Conservation (phyloP, 2,113 vertebrate species). For the Alectura lathami region DNA sequence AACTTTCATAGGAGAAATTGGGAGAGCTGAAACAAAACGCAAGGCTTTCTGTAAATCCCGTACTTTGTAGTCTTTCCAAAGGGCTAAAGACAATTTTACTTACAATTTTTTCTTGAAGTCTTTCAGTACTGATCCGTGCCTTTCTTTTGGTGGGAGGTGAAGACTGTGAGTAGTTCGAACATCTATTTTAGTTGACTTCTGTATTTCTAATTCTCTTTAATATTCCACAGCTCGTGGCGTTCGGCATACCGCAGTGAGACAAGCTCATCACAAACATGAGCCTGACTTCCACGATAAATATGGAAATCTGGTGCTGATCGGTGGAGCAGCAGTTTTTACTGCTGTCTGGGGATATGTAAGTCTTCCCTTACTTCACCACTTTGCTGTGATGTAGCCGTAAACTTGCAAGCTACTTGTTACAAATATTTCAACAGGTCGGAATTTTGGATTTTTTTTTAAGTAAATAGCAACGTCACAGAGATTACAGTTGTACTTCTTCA, state of each 20-base stretch:
- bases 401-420: background rate
- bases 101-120: background rate
- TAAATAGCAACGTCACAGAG: background rate
- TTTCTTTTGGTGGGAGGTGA: background rate
- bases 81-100: background rate
- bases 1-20: background rate
- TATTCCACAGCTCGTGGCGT: conserved; percentile 65
- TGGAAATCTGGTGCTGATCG: conserved; percentile 71
- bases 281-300: conserved; percentile 80
- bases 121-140: accelerated
- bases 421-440: background rate
- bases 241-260: conserved; percentile 65
- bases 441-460: accelerated
- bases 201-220: background rate
- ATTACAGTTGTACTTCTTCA: background rate
- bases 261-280: conserved; percentile 64
- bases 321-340: conserved; percentile 57
- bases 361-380: background rate
- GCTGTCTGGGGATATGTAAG: conserved; percentile 79
- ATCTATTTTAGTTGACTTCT: background rate
- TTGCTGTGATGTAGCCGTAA: accelerated
- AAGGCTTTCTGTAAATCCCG: accelerated
- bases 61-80: background rate
- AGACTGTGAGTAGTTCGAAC: background rate
- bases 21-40: background rate